Percentiles rank a stretch among this genome's conserved stretches.
Conservation (phyloP, 2,113 vertebrate genomes). For the Ondatra zibethicus region DNA sequence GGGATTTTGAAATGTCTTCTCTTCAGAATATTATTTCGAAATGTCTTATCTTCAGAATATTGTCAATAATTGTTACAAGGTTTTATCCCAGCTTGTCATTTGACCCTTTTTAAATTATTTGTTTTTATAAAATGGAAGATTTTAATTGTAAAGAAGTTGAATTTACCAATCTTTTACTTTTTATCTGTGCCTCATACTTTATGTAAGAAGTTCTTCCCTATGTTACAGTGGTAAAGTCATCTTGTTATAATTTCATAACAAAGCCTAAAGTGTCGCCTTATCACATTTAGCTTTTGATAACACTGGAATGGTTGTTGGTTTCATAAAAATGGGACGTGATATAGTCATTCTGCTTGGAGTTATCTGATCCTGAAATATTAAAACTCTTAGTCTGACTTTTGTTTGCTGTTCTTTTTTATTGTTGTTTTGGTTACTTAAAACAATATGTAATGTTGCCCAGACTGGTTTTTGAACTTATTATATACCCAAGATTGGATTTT, state of each 20-base stretch:
- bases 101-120: not conserved
- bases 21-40: not conserved
- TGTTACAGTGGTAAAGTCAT: not conserved
- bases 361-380: not conserved
- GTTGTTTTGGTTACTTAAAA: not conserved
- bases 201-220: not conserved
- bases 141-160: not conserved
- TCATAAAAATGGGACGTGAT: not conserved
- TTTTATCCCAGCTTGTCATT: not conserved
- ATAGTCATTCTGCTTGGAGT: not conserved
- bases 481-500: not conserved
- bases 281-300: conserved; percentile 2
- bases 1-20: not conserved
- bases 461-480: not conserved
- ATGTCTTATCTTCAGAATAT: conserved; percentile 18
- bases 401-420: not conserved
- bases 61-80: not conserved
- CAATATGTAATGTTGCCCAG: not conserved
- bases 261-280: not conserved
- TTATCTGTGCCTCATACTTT: not conserved
- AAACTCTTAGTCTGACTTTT: not conserved
- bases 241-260: not conserved
- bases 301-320: not conserved
- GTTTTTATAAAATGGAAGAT: not conserved
- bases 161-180: conserved; percentile 11